Conservation (phyloP, 2,888 invertebrate genomes). For the Drosophila prolongata region DNA sequence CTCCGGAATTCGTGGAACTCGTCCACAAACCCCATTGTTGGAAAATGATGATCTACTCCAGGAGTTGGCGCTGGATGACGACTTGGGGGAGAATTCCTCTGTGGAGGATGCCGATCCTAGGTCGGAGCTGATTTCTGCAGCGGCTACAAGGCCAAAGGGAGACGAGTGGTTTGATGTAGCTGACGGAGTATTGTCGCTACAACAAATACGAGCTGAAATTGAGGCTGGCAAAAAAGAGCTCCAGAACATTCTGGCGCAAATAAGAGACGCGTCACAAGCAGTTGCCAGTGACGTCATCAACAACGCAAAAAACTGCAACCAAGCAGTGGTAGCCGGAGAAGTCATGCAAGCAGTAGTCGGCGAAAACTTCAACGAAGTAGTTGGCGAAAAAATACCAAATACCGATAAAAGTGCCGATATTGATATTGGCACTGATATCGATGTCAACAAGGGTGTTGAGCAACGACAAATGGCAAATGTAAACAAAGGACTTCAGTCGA, state of each 20-base stretch:
- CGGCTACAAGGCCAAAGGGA: not conserved
- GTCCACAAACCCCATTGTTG: no score
- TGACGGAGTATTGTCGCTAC: not conserved
- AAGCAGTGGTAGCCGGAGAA: not conserved
- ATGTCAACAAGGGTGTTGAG: no score
- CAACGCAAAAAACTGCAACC: not conserved
- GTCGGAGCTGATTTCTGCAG: not conserved
- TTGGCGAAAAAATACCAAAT: no score
- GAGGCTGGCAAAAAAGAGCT: not conserved
- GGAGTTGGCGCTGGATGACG: not conserved
- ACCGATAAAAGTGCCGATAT: not conserved
- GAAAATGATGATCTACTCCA: not conserved
- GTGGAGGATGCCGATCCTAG: not conserved
- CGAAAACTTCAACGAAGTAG: no score
- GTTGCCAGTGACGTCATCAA: not conserved
- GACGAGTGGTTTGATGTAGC: no score
- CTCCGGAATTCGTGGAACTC: no score
- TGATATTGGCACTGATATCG: not conserved
- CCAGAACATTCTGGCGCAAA: not conserved
- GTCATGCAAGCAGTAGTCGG: not conserved
- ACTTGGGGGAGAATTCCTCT: not conserved
- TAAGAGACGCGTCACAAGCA: not conserved
- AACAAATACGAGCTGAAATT: not conserved
- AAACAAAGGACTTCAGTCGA: not conserved
- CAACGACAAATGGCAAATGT: not conserved